Percentiles rank a stretch among this genome's conserved stretches.
phyloP scores from a whole-genome alignment of 2,888 invertebrate genomes.

The Acrobeloides nanus region DNA sequence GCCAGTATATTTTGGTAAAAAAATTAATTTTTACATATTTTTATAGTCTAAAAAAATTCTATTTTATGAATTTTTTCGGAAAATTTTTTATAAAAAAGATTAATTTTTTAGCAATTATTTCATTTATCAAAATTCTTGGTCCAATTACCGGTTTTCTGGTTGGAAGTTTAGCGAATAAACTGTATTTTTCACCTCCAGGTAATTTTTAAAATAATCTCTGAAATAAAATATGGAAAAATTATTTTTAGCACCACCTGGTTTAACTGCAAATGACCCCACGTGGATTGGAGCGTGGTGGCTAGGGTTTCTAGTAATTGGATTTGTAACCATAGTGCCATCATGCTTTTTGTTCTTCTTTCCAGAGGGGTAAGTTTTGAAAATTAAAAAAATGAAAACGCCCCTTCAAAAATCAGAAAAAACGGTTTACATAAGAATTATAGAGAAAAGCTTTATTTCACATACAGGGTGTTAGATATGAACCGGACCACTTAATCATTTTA shows the following conservation, averaged over 20 bases:
- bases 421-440: too few species aligned
- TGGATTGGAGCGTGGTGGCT: slow-evolving; percentile 59
- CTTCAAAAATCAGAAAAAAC: too few species aligned
- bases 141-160: slow-evolving; percentile 52
- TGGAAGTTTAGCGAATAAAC: slow-evolving; percentile 44
- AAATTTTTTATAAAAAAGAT: too few species aligned
- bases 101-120: slow-evolving; percentile 32
- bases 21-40: too few species aligned
- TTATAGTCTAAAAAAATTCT: background rate
- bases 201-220: too few species aligned
- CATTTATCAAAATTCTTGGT: slow-evolving; percentile 51
- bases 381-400: too few species aligned
- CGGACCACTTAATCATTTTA: too few species aligned
- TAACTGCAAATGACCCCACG: slow-evolving; percentile 51
- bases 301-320: slow-evolving; percentile 53
- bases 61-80: too few species aligned
- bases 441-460: too few species aligned
- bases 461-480: too few species aligned
- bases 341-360: slow-evolving; percentile 55
- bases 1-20: slow-evolving; percentile 48
- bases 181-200: slow-evolving; percentile 37
- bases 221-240: too few species aligned
- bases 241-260: slow-evolving; percentile 24
- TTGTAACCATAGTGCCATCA: slow-evolving; percentile 34
- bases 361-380: too few species aligned